phyloP scores from a whole-genome alignment of 1,140 invertebrate genomes.

The Pentalonia nigronervosa region DNA sequence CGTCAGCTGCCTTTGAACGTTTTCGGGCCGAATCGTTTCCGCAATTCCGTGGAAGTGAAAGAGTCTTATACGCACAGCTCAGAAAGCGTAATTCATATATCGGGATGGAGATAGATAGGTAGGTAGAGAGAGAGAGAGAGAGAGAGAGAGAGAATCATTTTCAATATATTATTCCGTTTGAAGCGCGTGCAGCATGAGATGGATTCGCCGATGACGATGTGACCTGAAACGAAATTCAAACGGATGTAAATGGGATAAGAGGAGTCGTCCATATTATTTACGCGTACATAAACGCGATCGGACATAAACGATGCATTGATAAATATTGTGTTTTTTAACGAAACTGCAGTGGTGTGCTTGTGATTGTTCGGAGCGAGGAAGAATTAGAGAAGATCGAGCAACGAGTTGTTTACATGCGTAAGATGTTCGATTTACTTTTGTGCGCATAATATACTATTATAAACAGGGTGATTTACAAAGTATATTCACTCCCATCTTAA shows the following conservation, averaged over 20 bases:
- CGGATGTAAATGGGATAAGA: background rate
- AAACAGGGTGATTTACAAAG: background rate
- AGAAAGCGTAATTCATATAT: background rate
- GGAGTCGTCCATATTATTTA: background rate
- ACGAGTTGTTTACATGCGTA: no score
- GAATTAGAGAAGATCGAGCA: background rate
- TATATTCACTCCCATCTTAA: background rate
- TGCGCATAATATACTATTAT: background rate
- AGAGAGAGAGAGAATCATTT: background rate
- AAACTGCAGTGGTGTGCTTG: background rate
- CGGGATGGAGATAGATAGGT: no score
- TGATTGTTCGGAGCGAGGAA: background rate
- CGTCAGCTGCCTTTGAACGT: background rate
- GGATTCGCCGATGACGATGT: background rate
- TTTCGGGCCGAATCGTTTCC: background rate
- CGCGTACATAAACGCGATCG: background rate
- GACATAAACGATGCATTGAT: background rate
- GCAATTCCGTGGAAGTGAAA: background rate
- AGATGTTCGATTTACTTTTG: background rate
- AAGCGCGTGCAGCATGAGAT: background rate
- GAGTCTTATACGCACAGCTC: background rate
- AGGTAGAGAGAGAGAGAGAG: no score
- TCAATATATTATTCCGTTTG: background rate
- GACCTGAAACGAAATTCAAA: background rate
- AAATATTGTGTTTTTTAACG: background rate